Evolutionary conservation across 2,113 vertebrate species (phyloP).

Genomic region (Mellivora capensis): DNA sequence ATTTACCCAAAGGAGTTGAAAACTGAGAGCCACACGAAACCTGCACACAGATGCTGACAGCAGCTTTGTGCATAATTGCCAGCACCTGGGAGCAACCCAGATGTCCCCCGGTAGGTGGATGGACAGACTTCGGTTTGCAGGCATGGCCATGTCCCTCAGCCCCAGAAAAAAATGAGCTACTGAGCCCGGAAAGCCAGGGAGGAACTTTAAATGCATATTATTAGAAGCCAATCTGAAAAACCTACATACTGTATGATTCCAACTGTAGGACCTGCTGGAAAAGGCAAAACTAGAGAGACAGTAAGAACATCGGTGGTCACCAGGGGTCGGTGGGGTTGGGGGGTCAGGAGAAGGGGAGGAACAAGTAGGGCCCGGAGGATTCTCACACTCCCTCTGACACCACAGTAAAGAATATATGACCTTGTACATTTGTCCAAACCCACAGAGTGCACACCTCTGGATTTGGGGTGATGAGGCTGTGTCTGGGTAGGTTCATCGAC

Average conservation of each 20-base stretch:
- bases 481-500: fast-evolving
- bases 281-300: too few species aligned
- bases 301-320: not conserved
- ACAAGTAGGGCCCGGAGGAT: not conserved
- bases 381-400: fast-evolving
- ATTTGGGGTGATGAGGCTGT: not conserved
- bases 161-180: not conserved
- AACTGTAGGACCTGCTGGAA: not conserved
- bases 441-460: fast-evolving
- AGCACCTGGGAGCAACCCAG: not conserved
- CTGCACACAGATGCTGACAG: fast-evolving
- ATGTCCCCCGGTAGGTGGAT: not conserved
- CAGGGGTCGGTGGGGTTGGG: fast-evolving
- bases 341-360: not conserved
- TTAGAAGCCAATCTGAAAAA: not conserved
- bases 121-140: not conserved
- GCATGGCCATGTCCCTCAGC: fast-evolving
- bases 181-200: not conserved
- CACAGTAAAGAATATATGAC: fast-evolving
- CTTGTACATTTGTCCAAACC: fast-evolving
- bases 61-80: not conserved
- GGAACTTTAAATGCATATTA: fast-evolving
- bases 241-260: fast-evolving
- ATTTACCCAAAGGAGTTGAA: not conserved
- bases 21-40: not conserved